Evolutionary conservation across 2,888 invertebrate species (phyloP), one percentile per base, ranked within the genome.

Genomic region (Nesidiocoris tenuis): DNA sequence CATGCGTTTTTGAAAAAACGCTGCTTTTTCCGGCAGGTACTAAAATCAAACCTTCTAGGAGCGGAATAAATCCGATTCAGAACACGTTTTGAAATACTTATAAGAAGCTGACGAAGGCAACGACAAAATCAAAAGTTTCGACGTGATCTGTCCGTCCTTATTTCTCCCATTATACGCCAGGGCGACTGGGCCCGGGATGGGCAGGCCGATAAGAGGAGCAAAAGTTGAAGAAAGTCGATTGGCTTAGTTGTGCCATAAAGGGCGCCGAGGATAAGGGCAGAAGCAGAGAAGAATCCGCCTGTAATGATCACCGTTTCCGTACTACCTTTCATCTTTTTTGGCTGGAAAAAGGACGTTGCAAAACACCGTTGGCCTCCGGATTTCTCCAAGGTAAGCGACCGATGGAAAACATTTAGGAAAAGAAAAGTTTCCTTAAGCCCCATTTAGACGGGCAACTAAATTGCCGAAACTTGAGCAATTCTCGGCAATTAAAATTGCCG

Each of bases 241-340:
- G 67, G 67, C 67, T 56, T 67, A 67, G 67, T 67, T 67, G 67
- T 67, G 22, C 67, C 55, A 21, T 39, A 67, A 67, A 56, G 55
- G 17, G 21, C 22, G 17, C 67, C 22, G 67, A 18, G 55, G 56
- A 67, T 66, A 55, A 25, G 66, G 66, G 66, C 55, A 19, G 18
- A 19, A 54, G 9, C 16, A 17, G 18, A 21, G n/a, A 17, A 22
- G 22, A 63, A 63, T 39, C 39, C 19, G 65, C 12, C 65, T 3
- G 67, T 67, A 67, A 67, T 67, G 67, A 67, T 67, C 56, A 55
- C 55, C 67, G 67, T 67, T 67, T 67, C 21, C 67, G 67, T 56
- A 56, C 56, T 21, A 56, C 67, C 67, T 67, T 67, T 67, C 67
- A 67, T 67, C 67, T 67, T 56, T 67, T 67, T 67, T 21, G 55